Base-by-base conservation (phyloP, 2,797 vertebrate genomes). In the Ptychadena robeensis region DNA sequence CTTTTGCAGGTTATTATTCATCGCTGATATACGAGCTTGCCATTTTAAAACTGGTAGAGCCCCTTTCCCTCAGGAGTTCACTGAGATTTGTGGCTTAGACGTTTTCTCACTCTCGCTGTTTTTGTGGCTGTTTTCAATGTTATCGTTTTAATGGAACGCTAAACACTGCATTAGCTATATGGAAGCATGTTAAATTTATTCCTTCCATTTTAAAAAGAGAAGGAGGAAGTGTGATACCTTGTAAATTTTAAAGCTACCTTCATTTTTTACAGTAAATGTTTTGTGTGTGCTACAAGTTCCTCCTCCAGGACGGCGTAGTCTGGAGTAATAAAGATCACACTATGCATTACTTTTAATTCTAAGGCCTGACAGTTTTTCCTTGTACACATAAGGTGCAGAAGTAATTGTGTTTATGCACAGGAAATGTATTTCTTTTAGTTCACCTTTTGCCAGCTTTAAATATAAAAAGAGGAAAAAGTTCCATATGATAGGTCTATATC, bases 231-330 rank as follows among this genome's bases (percentile, higher is more conserved):
- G 22, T 87, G 90, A 81, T 88, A 90, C 86, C 86, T 87, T 85
- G 86, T 91, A 90, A 90, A 91, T 90, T 91, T 91, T 88, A 89
- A 89, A 89, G 65, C 85, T 87, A 86, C 85, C 68, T 81, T 85
- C 87, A 89, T 38, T 35, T 85, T 61, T 69, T 71, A 76, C 83
- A 70, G 66, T 80, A 81, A 76, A 85, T 81, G 78, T 85, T 68
- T 68, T 75, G 83, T 81, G 53, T 81, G 66, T 72, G 35, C 38
- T 38, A 80, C 37, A 72, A 61, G 57, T 34, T 69, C 61, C 63
- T 64, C 37, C 38, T 71, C 74, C 53, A 61, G 69, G 57, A 65
- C 34, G 25, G 28, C 22, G 38, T 12, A 77, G 73, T 77, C 81
- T 44, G 48, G n/a, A 73, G 63, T 70, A 80, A 80, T 80, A 40